Evolutionary conservation across 2,113 vertebrate genomes (phyloP).

Genomic region (Ellobius talpinus): DNA sequence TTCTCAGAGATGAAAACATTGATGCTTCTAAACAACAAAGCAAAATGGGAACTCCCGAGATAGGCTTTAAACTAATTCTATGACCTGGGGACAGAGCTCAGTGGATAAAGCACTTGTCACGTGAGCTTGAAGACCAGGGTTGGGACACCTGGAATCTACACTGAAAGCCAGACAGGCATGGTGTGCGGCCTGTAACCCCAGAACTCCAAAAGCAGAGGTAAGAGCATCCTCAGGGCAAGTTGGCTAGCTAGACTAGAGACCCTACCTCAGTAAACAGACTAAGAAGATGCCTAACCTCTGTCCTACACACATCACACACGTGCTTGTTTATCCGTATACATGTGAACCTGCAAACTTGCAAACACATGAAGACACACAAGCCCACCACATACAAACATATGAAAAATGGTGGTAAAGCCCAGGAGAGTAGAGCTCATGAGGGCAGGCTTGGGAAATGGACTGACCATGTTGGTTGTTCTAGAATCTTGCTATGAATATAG

Average conservation of each 20-base stretch:
- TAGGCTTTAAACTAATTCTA: not conserved
- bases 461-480: rapidly evolving
- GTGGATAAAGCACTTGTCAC: not conserved
- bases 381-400: not conserved
- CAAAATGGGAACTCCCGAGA: not conserved
- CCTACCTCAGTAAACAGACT: not conserved
- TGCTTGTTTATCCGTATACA: not conserved
- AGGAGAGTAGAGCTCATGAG: rapidly evolving
- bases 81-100: no score
- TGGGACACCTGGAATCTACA: no score
- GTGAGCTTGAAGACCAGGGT: not conserved
- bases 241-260: not conserved
- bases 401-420: no score
- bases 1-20: not conserved
- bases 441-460: rapidly evolving
- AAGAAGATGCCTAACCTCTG: not conserved
- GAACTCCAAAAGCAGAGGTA: not conserved
- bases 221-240: not conserved
- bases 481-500: rapidly evolving
- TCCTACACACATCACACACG: not conserved
- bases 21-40: not conserved
- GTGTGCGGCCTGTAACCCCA: not conserved
- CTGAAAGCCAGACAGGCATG: not conserved
- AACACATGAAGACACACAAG: not conserved
- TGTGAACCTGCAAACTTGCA: not conserved